Percentiles rank a stretch among this genome's conserved stretches.
Evolutionary conservation across 2,797 vertebrate species (phyloP).

Genomic region (Crenichthys baileyi): DNA sequence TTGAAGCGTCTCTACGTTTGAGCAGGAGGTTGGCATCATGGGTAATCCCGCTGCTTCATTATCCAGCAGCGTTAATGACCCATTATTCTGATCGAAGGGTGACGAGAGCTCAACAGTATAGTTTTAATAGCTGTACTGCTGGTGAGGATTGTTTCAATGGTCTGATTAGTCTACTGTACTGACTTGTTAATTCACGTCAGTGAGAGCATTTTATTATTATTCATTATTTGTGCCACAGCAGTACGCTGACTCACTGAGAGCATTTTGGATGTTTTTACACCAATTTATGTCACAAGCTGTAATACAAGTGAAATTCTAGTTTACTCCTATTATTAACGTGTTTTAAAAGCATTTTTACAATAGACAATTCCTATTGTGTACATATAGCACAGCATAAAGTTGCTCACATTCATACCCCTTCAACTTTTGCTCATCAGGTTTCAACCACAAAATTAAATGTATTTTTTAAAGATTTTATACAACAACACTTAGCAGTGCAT

Average conservation of each 20-base stretch:
- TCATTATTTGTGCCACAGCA: neutral
- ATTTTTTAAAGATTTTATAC: neutral
- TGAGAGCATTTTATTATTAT: neutral
- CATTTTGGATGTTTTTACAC: neutral
- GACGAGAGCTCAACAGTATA: neutral
- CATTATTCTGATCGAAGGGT: slow-evolving; percentile 60
- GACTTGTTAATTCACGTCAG: neutral
- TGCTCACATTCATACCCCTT: no score
- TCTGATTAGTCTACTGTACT: neutral
- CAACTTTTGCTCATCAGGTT: no score
- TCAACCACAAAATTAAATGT: neutral
- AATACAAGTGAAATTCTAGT: neutral
- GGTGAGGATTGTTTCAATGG: neutral
- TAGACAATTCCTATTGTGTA: neutral
- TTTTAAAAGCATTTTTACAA: neutral
- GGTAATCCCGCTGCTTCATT: slow-evolving; percentile 41
- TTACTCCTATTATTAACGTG: no score
- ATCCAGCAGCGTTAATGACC: slow-evolving; percentile 51
- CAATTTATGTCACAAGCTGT: neutral
- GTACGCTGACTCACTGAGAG: neutral
- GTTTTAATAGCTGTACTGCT: neutral
- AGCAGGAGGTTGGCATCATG: slow-evolving; percentile 44
- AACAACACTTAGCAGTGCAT: neutral
- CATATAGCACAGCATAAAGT: neutral
- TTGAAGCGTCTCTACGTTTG: slow-evolving; percentile 35